Evolutionary conservation across 1,140 invertebrate genomes (phyloP).

Genomic region (Ceratina australensis): DNA sequence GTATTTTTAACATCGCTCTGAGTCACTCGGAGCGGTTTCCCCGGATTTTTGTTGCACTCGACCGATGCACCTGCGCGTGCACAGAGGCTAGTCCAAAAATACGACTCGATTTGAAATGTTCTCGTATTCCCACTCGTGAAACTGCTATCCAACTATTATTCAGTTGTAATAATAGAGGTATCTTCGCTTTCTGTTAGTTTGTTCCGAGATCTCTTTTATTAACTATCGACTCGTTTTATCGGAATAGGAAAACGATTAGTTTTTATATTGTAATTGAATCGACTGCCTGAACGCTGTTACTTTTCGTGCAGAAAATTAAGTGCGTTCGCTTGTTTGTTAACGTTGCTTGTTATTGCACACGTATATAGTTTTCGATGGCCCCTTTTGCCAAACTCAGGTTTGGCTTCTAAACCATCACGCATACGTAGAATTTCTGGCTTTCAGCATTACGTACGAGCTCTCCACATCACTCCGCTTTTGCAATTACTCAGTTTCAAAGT

Average conservation of each 20-base stretch:
- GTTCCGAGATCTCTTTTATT: constrained; percentile 7
- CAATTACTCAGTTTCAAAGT: too few relatives aligned
- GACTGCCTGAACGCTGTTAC: too few relatives aligned
- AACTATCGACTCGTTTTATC: constrained; percentile 37
- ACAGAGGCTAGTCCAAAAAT: constrained; percentile 36
- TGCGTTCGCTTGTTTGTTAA: too few relatives aligned
- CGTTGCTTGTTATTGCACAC: too few relatives aligned
- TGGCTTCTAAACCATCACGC: constrained; percentile 39
- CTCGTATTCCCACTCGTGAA: constrained; percentile 28
- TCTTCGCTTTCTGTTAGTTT: constrained; percentile 2
- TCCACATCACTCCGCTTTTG: background rate
- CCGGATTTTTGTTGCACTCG: constrained; percentile 23
- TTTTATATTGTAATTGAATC: too few relatives aligned
- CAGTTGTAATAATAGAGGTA: background rate
- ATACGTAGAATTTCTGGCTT: constrained; percentile 50
- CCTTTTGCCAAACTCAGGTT: constrained; percentile 48
- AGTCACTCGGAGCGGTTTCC: constrained; percentile 6
- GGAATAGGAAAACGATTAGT: too few relatives aligned
- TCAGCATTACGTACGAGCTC: background rate
- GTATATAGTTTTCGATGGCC: constrained; percentile 43
- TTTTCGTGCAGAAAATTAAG: too few relatives aligned
- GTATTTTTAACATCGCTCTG: constrained; percentile 27
- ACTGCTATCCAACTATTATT: constrained; percentile 42
- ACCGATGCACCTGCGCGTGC: constrained; percentile 28
- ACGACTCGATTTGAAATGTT: constrained; percentile 38